A percentile compares a stretch with the other conserved stretches of the same genome.
Conservation (phyloP, 2,113 vertebrate genomes). For the Pterophyllum scalare region DNA sequence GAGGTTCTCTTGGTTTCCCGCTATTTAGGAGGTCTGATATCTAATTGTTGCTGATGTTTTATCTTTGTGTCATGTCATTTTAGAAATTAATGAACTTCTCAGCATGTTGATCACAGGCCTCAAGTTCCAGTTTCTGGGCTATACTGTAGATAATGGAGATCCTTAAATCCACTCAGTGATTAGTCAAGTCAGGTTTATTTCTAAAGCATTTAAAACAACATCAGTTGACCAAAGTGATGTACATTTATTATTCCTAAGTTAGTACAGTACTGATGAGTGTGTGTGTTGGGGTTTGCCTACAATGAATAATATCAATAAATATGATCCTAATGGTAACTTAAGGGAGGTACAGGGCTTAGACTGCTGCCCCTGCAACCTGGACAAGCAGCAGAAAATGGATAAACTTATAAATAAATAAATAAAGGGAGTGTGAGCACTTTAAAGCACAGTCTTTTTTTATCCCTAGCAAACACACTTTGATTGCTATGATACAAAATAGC, state of each 20-base stretch:
- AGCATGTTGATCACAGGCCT: background rate
- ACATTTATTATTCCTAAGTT: background rate
- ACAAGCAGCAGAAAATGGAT: background rate
- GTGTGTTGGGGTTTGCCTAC: too few species aligned
- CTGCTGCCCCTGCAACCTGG: too few species aligned
- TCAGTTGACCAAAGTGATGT: too few species aligned
- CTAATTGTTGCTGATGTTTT: slow-evolving; percentile 15
- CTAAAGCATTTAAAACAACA: too few species aligned
- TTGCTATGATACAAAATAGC: background rate
- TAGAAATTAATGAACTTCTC: background rate
- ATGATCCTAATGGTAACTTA: too few species aligned
- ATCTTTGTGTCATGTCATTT: slow-evolving; percentile 17
- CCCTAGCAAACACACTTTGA: background rate
- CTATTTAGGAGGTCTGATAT: slow-evolving; percentile 11
- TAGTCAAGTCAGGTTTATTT: too few species aligned
- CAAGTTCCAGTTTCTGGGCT: background rate
- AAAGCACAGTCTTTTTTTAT: background rate
- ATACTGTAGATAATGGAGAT: background rate
- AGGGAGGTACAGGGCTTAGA: too few species aligned
- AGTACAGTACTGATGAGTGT: background rate
- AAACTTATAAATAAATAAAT: too few species aligned
- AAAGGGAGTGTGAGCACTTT: background rate
- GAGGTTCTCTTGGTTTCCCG: background rate
- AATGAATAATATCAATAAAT: too few species aligned
- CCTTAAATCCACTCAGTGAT: background rate